Base-by-base conservation (phyloP, 2,797 vertebrate species). In the Holocentrus rufus region DNA sequence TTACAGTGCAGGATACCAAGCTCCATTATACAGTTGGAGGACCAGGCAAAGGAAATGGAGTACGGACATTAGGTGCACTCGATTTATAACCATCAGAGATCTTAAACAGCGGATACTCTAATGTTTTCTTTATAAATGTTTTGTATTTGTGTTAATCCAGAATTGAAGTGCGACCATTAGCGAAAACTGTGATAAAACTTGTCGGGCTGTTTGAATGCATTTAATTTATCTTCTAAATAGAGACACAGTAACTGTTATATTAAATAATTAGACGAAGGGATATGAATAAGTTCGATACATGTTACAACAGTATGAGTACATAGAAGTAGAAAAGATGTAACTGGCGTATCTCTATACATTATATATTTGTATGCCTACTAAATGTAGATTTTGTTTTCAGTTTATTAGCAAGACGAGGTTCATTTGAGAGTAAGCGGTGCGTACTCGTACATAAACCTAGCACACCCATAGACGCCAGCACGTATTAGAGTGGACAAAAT, bases 11-110 rank as follows among this genome's bases (percentile, higher is more conserved):
- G 23, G n/a, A 46, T 65, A 78, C 73, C 74, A 82, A 88, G 85
- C 89, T 90, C 89, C 91, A 91, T 93, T 91, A 91, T 91, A 74
- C 78, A 77, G 83, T 74, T 82, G 74, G 79, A 85, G 69, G 77
- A 87, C 67, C 72, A 63, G 84, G 90, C 79, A 87, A 86, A 92
- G 85, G 89, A 92, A 93, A 92, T 92, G 89, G 91, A 91, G 91
- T 89, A 86, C 87, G 74, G 68, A 22, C 66, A n/a, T 7, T 36
- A 53, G 80, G 69, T 79, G 78, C 56, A 56, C 71, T 92, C 42
- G 84, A 76, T 92, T 89, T 76, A 1, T 0, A 15, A 11, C 14
- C 23, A 9, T 7, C 0, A 6, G 5, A 39, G 44, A 64, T 15
- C 7, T 4, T n/a, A 2, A 8, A 17, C 1, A 44, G 42, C 14